Base-by-base conservation (phyloP, 2,888 invertebrate species). In the Torymus auratus region DNA sequence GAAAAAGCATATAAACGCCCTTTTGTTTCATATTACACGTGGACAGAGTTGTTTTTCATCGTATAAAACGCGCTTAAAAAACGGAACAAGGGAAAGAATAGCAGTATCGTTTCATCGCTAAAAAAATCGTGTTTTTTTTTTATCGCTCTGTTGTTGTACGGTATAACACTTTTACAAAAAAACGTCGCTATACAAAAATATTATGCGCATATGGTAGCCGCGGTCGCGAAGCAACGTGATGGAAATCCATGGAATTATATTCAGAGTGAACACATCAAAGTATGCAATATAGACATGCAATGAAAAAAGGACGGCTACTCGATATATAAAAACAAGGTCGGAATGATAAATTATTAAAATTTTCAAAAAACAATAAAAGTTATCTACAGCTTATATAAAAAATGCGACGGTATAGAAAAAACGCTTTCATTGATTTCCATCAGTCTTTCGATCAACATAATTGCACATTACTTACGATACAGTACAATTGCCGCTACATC, bases 351-450 rank as follows among this genome's bases (percentile, higher is more conserved):
- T 41, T 5, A 41, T 41, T 41, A 41, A 41, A 41, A 41, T 41
- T 41, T 41, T 7, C 7, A 41, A 28, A 41, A 28, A 41, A 41
- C 41, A 10, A 41, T 7, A 41, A 41, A 41, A 41, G 41, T 7
- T 41, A 41, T 41, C 41, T 41, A 41, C 7, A 7, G 41, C 41
- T 41, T 41, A 41, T 41, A 41, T 41, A 41, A 41, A 28, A 41
- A 41, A 41, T 41, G 41, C 41, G 41, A 41, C 41, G 7, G 7
- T 41, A 41, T 41, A 41, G 5, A 41, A 7, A 41, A 41, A 41
- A 41, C 41, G 58, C 78, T 72, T 78, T 60, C 78, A 64, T 74
- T 60, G 74, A 74, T 56, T 79, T 52, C 20, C 61, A 68, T 78
- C 68, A 73, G 73, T 68, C 68, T 73, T 64, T 69, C 17, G 12